These are phyloP conservation scores for Trididemnum nubilum DNA, from an alignment of 23 tunicate genomes.

Conservation along the genomic window DNA sequence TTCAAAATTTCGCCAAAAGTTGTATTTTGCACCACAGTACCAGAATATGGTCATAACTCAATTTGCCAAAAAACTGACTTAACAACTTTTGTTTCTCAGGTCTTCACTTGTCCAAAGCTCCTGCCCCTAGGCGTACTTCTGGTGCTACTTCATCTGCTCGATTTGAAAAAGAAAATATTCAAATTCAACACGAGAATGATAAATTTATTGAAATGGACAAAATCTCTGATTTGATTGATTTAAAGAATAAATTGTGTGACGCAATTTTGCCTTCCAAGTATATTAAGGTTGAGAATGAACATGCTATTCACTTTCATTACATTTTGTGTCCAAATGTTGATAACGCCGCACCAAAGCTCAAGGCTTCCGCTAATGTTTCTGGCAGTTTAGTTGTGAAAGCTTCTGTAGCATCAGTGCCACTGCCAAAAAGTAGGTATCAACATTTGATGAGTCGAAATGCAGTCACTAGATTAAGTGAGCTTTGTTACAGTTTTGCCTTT, in stretches of 20 bases:
- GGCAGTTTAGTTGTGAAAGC: background rate
- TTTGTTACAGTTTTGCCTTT: background rate
- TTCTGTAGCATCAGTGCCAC: background rate
- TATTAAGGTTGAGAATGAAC: background rate
- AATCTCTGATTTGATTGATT: too few species aligned
- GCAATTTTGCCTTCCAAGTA: background rate
- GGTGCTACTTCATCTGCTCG: background rate
- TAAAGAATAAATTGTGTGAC: background rate
- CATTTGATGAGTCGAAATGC: background rate
- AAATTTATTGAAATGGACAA: background rate
- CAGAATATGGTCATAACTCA: too few species aligned
- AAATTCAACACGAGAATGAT: background rate
- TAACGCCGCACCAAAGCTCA: background rate
- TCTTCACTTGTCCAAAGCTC: background rate
- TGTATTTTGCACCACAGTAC: too few species aligned
- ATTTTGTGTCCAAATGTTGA: background rate
- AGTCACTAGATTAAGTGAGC: background rate
- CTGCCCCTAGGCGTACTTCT: background rate
- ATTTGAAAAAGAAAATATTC: background rate
- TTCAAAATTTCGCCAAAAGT: too few species aligned
- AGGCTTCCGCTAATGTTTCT: background rate
- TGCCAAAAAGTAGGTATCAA: background rate
- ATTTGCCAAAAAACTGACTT: too few species aligned
- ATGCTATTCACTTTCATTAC: conserved; percentile 6
- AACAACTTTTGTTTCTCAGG: too few species aligned